Base-by-base conservation (phyloP, 2,797 vertebrate genomes). In the Danio jaintianensis region DNA sequence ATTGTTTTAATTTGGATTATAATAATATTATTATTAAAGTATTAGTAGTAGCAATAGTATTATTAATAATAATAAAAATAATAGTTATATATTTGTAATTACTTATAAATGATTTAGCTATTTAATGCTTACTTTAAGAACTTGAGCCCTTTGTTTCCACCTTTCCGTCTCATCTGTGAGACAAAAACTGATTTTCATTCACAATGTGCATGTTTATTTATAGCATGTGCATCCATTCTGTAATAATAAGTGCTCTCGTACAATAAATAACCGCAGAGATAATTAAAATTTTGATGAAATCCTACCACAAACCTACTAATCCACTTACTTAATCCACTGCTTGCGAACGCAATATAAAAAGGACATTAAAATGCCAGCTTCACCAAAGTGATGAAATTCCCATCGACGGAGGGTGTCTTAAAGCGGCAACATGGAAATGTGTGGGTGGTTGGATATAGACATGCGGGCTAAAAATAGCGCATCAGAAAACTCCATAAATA, bases 401-500 rank as follows among this genome's bases (percentile, higher is more conserved):
- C 56, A n/a, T 43, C 72, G 69, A 73, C 2, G 48, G 40, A 64
- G 69, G 78, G 47, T 55, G 50, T 47, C 50, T 68, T 47, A 79
- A 59, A 84, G 79, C 85, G 79, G 84, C 38, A 50, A 42, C 36
- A 82, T 85, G 84, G 85, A 89, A 90, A 88, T 66, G 77, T 73
- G 87, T 89, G 87, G 91, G 91, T 43, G 68, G 52, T 12, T 52
- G 10, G 48, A 29, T 29, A 52, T 55, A 84, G 89, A 87, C 88
- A 75, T 63, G 53, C 50, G 67, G 29, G 88, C 86, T 92, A 91
- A 86, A 87, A 91, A 89, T 92, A 93, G 88, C 87, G 6, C 71
- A 86, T 90, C 90, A 93, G 90, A 89, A 88, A 7, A 71, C 70
- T 2, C 78, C 67, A 88, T 92, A 80, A 89, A 93, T 93, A 93